phyloP scores from a whole-genome alignment of 2,113 vertebrate genomes.

The Talpa occidentalis region DNA sequence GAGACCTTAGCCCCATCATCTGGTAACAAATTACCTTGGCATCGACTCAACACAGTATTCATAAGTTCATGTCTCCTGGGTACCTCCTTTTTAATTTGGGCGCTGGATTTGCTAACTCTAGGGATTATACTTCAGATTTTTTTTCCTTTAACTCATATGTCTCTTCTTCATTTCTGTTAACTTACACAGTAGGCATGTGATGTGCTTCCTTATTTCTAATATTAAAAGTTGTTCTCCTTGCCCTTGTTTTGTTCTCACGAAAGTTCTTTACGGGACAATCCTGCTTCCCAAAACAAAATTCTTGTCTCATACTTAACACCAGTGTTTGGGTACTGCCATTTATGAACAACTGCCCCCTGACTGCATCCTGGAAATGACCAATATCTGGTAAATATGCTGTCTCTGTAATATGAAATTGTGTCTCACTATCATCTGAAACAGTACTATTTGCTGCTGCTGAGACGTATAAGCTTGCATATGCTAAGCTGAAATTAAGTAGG shows the following conservation, averaged over 20 bases:
- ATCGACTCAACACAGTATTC: not conserved
- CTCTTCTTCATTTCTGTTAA: not conserved
- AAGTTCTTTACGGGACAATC: not conserved
- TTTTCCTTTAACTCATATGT: not conserved
- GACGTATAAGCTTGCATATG: not conserved
- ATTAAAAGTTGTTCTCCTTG: not conserved
- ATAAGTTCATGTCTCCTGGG: not conserved
- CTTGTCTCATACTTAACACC: not conserved
- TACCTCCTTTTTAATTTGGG: not conserved
- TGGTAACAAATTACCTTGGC: constrained; percentile 54
- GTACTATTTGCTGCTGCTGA: not conserved
- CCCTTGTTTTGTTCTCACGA: not conserved
- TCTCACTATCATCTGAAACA: not conserved
- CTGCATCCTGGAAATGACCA: not conserved
- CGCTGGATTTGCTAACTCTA: not conserved
- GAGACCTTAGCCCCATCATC: constrained; percentile 65
- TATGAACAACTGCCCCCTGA: not conserved
- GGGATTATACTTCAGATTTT: not conserved
- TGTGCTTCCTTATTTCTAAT: not conserved
- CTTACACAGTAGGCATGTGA: not conserved
- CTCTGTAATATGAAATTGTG: not conserved
- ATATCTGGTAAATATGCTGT: too few species aligned
- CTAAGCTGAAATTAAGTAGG: not conserved
- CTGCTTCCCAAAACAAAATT: not conserved
- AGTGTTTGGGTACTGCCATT: not conserved